Evolutionary conservation across 2,113 vertebrate genomes (phyloP), one percentile per base, ranked within the genome.

Genomic region (Sorex araneus): DNA sequence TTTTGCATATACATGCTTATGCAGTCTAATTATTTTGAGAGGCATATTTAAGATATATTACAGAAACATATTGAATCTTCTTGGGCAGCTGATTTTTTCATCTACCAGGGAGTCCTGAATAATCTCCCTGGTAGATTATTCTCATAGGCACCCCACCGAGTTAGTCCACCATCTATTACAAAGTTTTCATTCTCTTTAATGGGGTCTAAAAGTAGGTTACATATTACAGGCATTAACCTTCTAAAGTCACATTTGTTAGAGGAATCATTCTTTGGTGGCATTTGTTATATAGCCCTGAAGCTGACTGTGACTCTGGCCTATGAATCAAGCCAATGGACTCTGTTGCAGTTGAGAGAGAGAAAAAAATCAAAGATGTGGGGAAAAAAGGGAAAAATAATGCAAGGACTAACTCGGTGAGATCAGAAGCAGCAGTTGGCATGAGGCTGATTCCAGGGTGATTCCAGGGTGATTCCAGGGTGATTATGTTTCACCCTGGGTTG

Each of bases 111-210:
- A 63, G 30, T 81, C 50, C 63, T 92, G n/a, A 28, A 67, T 77
- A 84, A 80, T 54, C 84, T 87, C 32, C 25, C n/a, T n/a, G n/a
- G n/a, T n/a, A n/a, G n/a, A n/a, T n/a, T n/a, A n/a, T n/a, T n/a
- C 47, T 63, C 75, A 63, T 27, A 3, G 21, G 4, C 23, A 47
- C 7, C 73, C 69, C 21, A 43, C 40, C 43, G n/a, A 67, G 84
- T 32, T 77, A 67, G 57, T n/a, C 12, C 85, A 67, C 2, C 3
- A 70, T 81, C 36, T 36, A 74, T 63, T 80, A 69, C 66, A 50
- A 84, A 13, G 4, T 27, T 92, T 91, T 75, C 27, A 73, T 15
- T 90, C 75, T 90, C 88, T 9, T 69, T 50, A 88, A 70, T 6
- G 13, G 71, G 76, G 54, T 16, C 83, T 84, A 88, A 73, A 19